Conservation (phyloP, 2,888 invertebrate genomes). For the Caenorhabditis imperialis region DNA sequence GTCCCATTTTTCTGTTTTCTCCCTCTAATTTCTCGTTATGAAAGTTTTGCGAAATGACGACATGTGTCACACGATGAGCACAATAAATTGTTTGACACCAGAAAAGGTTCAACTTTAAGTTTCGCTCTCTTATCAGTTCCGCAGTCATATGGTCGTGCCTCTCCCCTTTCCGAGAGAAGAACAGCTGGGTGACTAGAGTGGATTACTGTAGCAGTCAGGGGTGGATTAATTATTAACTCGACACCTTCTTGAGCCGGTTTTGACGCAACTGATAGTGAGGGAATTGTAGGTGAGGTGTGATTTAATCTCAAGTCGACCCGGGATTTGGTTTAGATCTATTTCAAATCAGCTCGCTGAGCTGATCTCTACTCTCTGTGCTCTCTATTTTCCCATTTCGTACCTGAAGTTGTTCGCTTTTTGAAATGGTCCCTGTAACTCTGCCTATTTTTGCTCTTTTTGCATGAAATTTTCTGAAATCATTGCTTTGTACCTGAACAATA, state of each 20-base stretch:
- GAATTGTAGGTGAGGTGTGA: no score
- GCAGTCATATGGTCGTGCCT: slow-evolving; percentile 36
- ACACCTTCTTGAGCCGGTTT: neutral
- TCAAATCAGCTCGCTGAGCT: no score
- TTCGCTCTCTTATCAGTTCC: slow-evolving; percentile 36
- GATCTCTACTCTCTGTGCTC: no score
- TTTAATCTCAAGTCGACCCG: no score
- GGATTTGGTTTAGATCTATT: no score
- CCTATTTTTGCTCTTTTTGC: no score
- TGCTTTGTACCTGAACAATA: no score
- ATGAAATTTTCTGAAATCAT: no score
- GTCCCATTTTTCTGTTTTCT: neutral
- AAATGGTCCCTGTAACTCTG: no score
- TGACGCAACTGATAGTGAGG: neutral
- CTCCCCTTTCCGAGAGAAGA: slow-evolving; percentile 7
- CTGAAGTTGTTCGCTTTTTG: no score
- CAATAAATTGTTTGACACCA: slow-evolving; percentile 45
- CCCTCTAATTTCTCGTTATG: slow-evolving; percentile 14
- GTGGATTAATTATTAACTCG: neutral
- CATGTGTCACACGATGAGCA: slow-evolving; percentile 35
- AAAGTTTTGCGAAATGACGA: slow-evolving; percentile 49
- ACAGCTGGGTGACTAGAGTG: slow-evolving; percentile 26
- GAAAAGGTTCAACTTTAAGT: slow-evolving; percentile 51
- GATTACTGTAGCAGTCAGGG: slow-evolving; percentile 3
- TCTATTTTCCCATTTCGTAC: no score